Percentiles rank a stretch among this genome's conserved stretches.
Evolutionary conservation across 2,888 invertebrate species (phyloP).

Genomic region (Athalia circularis): DNA sequence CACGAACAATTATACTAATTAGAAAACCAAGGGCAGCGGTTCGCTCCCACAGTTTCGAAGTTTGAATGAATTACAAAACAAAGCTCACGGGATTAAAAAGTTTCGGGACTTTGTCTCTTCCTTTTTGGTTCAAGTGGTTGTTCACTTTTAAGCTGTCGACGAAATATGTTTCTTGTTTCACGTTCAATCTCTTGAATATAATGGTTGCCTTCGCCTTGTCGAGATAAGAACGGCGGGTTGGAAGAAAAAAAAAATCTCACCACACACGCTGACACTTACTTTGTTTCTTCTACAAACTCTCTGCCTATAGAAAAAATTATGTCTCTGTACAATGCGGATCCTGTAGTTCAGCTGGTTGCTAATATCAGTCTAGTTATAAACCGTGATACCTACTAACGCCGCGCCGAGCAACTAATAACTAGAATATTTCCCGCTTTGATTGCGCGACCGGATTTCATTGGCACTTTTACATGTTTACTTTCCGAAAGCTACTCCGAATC

Average conservation of each 20-base stretch:
- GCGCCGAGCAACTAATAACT: slow-evolving; percentile 12
- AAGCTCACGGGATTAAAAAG: slow-evolving; percentile 51
- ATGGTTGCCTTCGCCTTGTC: not conserved
- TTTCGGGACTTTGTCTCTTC: slow-evolving; percentile 44
- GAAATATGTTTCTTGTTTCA: slow-evolving; percentile 36
- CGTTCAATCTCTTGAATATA: slow-evolving; percentile 38
- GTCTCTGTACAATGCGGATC: no score
- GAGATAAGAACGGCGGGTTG: no score
- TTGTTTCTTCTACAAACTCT: no score
- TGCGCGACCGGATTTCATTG: not conserved
- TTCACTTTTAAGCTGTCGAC: slow-evolving; percentile 29
- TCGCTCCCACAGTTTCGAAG: slow-evolving; percentile 48
- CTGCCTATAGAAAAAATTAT: no score
- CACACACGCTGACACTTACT: no score
- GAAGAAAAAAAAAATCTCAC: no score
- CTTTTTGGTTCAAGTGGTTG: slow-evolving; percentile 39
- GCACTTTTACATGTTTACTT: slow-evolving; percentile 14
- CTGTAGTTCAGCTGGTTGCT: not conserved
- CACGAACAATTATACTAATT: slow-evolving; percentile 61
- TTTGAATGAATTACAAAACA: slow-evolving; percentile 60
- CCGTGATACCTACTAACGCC: not conserved
- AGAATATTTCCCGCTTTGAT: slow-evolving; percentile 24
- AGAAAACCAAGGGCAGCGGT: slow-evolving; percentile 53
- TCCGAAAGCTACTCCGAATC: slow-evolving; percentile 1
- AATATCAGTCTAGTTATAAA: not conserved